A percentile compares a stretch with the other conserved stretches of the same genome.
Conservation (phyloP, 2,113 vertebrate genomes). For the Junco hyemalis region DNA sequence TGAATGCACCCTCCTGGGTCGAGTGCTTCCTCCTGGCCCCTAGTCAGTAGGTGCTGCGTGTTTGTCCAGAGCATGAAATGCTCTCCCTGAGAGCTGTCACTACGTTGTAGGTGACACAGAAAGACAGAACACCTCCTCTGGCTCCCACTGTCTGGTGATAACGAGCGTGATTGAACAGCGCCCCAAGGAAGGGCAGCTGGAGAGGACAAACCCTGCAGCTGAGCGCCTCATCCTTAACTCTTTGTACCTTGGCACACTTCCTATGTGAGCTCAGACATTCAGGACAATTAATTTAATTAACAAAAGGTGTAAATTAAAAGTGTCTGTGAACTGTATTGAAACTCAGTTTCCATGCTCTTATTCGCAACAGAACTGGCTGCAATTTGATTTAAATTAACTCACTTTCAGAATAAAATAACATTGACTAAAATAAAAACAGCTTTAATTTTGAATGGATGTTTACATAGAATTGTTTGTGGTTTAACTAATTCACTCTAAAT, state of each 20-base stretch:
- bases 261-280: neutral
- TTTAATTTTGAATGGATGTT: slow-evolving; percentile 26
- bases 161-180: neutral
- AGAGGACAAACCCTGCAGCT: neutral
- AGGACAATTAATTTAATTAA: slow-evolving; percentile 16
- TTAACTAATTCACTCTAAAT: slow-evolving; percentile 38
- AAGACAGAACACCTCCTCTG: neutral
- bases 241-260: neutral
- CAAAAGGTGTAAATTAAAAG: slow-evolving; percentile 32
- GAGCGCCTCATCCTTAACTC: neutral
- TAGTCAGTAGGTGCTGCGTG: neutral
- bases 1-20: neutral
- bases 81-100: slow-evolving; percentile 28
- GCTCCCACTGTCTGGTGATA: neutral
- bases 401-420: slow-evolving; percentile 46
- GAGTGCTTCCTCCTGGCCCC: slow-evolving; percentile 20
- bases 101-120: neutral
- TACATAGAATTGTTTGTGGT: slow-evolving; percentile 25
- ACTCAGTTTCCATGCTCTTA: slow-evolving; percentile 17
- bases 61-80: neutral
- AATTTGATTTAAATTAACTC: slow-evolving; percentile 54
- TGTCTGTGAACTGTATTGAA: neutral
- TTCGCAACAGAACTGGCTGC: neutral
- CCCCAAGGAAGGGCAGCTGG: neutral
- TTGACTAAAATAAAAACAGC: neutral